phyloP scores from a whole-genome alignment of 2,113 vertebrate species.

The Ctenodactylus gundi region DNA sequence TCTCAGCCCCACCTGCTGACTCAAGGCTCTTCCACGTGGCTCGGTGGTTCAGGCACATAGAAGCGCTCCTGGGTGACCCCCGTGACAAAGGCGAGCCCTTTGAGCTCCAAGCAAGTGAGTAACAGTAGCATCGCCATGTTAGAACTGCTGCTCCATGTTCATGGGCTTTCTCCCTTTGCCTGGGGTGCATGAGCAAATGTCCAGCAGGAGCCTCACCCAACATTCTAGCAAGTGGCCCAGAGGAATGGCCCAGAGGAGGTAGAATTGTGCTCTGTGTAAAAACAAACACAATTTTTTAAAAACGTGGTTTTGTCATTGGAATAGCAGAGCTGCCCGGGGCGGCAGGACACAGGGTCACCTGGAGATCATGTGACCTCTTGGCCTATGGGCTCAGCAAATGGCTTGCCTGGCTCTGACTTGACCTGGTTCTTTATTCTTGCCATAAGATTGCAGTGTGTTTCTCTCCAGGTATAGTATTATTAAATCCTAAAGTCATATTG shows the following conservation, averaged over 20 bases:
- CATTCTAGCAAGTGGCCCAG: not conserved
- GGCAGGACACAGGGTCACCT: not conserved
- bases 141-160: not conserved
- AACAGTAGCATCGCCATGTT: conserved; percentile 65
- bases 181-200: accelerated
- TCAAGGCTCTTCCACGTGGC: conserved; percentile 90
- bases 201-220: not conserved
- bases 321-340: not conserved
- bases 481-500: not conserved
- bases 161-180: not conserved
- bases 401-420: not conserved
- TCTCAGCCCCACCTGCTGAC: conserved; percentile 89
- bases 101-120: conserved; percentile 93
- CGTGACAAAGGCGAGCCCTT: conserved; percentile 81
- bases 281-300: not conserved
- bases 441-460: accelerated
- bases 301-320: not conserved
- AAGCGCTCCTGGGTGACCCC: conserved; percentile 88
- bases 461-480: accelerated
- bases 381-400: accelerated
- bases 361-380: too few relatives aligned
- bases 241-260: not conserved
- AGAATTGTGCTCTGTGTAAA: not conserved
- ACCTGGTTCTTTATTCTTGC: not conserved
- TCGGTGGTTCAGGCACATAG: conserved; percentile 97